phyloP scores from a whole-genome alignment of 2,113 vertebrate genomes.

The Oxyura jamaicensis region DNA sequence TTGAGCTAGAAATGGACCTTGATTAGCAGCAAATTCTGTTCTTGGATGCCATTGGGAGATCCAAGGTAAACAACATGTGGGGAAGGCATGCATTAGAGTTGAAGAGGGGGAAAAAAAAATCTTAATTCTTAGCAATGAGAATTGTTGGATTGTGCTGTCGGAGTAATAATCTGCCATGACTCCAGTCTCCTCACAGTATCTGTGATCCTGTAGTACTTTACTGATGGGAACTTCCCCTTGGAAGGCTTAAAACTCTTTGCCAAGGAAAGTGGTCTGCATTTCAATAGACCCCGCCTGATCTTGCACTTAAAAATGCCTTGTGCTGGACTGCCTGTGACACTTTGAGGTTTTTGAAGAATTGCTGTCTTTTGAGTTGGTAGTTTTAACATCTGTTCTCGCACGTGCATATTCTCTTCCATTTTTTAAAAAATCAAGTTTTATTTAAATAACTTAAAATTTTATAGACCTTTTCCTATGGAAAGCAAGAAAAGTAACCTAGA shows the following conservation, averaged over 20 bases:
- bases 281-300: slow-evolving; percentile 34
- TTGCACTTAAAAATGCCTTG: slow-evolving; percentile 66
- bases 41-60: background rate
- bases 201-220: slow-evolving; percentile 43
- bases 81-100: background rate
- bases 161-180: background rate
- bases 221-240: slow-evolving; percentile 35
- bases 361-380: slow-evolving; percentile 30
- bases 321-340: slow-evolving; percentile 61
- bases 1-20: slow-evolving; percentile 3
- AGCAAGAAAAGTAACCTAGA: slow-evolving; percentile 9
- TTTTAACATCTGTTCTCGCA: slow-evolving; percentile 57
- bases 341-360: slow-evolving; percentile 43
- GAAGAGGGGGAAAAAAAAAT: background rate
- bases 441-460: slow-evolving; percentile 27
- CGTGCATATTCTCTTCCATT: slow-evolving; percentile 16
- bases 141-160: slow-evolving; percentile 7
- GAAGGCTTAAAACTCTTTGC: slow-evolving; percentile 58
- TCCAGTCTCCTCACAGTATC: slow-evolving; percentile 43
- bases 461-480: slow-evolving; percentile 37
- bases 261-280: slow-evolving; percentile 62
- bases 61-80: slow-evolving; percentile 19
- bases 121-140: slow-evolving; percentile 25
- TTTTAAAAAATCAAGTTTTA: slow-evolving; percentile 21
- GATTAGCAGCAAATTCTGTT: slow-evolving; percentile 29